Percentiles rank a stretch among this genome's conserved stretches.
phyloP scores from a whole-genome alignment of 2,797 vertebrate species.

The Coreius guichenoti region DNA sequence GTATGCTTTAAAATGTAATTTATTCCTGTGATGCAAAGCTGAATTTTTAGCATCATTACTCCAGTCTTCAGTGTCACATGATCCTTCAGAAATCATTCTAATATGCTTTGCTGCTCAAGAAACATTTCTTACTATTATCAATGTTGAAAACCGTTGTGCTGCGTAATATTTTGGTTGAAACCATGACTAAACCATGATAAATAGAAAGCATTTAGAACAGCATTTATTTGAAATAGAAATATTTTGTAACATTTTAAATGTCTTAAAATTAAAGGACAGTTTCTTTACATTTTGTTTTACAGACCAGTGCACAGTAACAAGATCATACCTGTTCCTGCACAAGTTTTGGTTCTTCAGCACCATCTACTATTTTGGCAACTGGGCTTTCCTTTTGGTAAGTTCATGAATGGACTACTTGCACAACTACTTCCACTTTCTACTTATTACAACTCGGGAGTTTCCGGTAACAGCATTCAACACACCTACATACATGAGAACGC shows the following conservation, averaged over 20 bases:
- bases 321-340: conserved; percentile 96
- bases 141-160: background rate
- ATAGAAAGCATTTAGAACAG: background rate
- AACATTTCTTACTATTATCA: background rate
- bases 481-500: no score
- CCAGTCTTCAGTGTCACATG: background rate
- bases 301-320: conserved; percentile 95
- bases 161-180: background rate
- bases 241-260: background rate
- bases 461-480: no score
- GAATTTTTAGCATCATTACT: background rate
- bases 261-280: background rate
- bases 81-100: background rate
- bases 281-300: conserved; percentile 59
- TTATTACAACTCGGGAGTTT: no score
- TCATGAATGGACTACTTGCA: no score
- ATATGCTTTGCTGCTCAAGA: background rate
- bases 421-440: no score
- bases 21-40: background rate
- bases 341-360: conserved; percentile 99
- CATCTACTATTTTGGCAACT: conserved; percentile 98
- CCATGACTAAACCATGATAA: background rate
- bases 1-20: background rate
- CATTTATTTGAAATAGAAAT: no score
- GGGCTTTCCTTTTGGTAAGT: conserved; percentile 95